Base-by-base conservation (phyloP, 2,113 vertebrate genomes). In the Oncorhynchus clarkii region DNA sequence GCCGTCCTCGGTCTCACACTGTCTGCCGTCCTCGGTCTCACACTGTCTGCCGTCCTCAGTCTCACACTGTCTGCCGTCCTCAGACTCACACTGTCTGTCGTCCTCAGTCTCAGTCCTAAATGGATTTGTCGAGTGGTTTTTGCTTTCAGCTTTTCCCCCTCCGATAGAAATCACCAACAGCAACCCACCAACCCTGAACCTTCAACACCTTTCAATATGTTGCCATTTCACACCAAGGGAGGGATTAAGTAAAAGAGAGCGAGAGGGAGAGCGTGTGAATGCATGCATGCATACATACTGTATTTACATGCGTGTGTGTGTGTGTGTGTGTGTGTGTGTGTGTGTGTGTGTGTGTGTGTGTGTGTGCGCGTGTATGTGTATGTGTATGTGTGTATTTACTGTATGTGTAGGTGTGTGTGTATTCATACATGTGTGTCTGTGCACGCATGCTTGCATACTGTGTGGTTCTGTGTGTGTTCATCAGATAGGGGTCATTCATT, bases 401-500 rank as follows among this genome's bases (percentile, higher is more conserved):
- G 26, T 26, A 26, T 26, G 26, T 2, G 26, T 26, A 2, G 26
- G 59, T 22, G 59, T 60, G n/a, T 57, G 3, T 57, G 1, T 57
- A 2, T 57, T 6, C 5, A 20, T 2, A 6, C 3, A 3, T 60
- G 26, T 26, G 20, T 60, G 59, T 60, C 9, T 60, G 57, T 60
- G 20, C 57, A n/a, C 20, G 20, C 18, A 60, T 6, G 51, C 57
- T 60, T 3, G 11, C 5, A 4, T 39, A 45, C 64, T 29, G 64
- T 64, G 22, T 24, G 22, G 18, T 9, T 66, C 64, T 29, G 14
- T 34, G 49, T 76, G 49, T 69, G 59, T 60, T 20, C 59, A 57
- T 59, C 64, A 75, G 71, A 77, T 67, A 79, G 67, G 67, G 31
- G 67, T 82, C 62, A 81, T 81, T 64, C 70, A 84, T 80, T 80